These are phyloP conservation scores for Stictocephala bisonia DNA, from an alignment of 2,888 invertebrate species.

Conservation along the genomic window DNA sequence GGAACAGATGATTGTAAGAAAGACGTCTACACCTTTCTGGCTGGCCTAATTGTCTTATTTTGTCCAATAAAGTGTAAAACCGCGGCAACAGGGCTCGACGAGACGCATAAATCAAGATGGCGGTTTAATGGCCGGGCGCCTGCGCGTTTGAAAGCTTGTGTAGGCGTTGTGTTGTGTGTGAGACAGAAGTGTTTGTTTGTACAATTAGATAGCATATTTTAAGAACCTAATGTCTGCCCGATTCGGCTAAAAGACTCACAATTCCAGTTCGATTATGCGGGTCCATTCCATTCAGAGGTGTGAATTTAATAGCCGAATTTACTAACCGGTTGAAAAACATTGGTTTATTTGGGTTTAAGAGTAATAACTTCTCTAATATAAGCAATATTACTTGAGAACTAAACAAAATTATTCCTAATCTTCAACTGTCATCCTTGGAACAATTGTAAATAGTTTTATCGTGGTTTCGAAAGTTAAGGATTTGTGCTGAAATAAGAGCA, in stretches of 20 bases:
- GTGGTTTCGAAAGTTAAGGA: too few species aligned
- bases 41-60: slow-evolving; percentile 41
- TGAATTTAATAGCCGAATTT: slow-evolving; percentile 41
- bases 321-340: slow-evolving; percentile 22
- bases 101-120: slow-evolving; percentile 35
- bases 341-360: too few species aligned
- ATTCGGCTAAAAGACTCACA: slow-evolving; percentile 35
- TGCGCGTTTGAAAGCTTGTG: neutral
- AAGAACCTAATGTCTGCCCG: slow-evolving; percentile 43
- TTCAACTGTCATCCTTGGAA: too few species aligned
- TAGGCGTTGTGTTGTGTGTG: neutral
- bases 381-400: too few species aligned
- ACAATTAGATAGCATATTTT: too few species aligned
- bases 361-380: too few species aligned
- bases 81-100: slow-evolving; percentile 17
- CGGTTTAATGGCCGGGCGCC: slow-evolving; percentile 10
- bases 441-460: too few species aligned
- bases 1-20: slow-evolving; percentile 17
- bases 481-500: too few species aligned
- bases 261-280: slow-evolving; percentile 41
- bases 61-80: slow-evolving; percentile 41
- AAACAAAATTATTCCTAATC: too few species aligned
- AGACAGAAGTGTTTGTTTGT: too few species aligned
- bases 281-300: slow-evolving; percentile 30
- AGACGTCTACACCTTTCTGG: slow-evolving; percentile 15